phyloP scores from a whole-genome alignment of 2,888 invertebrate species.

The Blomia tropicalis region DNA sequence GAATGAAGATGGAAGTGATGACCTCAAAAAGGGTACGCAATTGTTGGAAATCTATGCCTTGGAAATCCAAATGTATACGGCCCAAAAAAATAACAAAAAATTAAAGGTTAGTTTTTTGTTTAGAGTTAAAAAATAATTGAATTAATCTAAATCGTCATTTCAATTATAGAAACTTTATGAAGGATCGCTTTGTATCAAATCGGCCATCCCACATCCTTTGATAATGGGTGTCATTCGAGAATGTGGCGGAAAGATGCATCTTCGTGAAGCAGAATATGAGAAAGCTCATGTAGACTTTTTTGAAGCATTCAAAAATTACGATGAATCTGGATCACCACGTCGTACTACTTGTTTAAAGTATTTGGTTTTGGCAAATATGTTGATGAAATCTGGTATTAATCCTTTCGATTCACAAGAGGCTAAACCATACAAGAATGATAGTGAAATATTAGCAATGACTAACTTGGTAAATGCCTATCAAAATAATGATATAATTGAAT shows the following conservation, averaged over 20 bases:
- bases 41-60: slow-evolving; percentile 92
- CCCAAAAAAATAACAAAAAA: slow-evolving; percentile 98
- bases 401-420: slow-evolving; percentile 99
- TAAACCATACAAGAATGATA: slow-evolving; percentile 97
- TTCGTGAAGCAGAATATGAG: slow-evolving; percentile 94
- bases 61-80: slow-evolving; percentile 99
- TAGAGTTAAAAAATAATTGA: background rate
- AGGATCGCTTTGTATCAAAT: slow-evolving; percentile 93
- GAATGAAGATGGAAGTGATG: slow-evolving; percentile 95
- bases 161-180: slow-evolving; percentile 64
- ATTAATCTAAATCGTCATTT: background rate
- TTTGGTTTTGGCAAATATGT: slow-evolving; percentile 94
- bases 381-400: slow-evolving; percentile 69
- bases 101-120: slow-evolving; percentile 48
- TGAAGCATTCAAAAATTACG: slow-evolving; percentile 98
- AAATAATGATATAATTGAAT: slow-evolving; percentile 94
- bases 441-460: slow-evolving; percentile 97
- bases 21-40: slow-evolving; percentile 92
- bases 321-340: slow-evolving; percentile 91
- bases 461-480: slow-evolving; percentile 88
- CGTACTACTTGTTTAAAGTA: slow-evolving; percentile 95
- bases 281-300: slow-evolving; percentile 98
- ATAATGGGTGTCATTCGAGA: slow-evolving; percentile 99
- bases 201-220: slow-evolving; percentile 97
- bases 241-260: slow-evolving; percentile 98